These are phyloP conservation scores for Antheraea assamensis DNA, from an alignment of 2,888 invertebrate genomes.

Conservation along the genomic window DNA sequence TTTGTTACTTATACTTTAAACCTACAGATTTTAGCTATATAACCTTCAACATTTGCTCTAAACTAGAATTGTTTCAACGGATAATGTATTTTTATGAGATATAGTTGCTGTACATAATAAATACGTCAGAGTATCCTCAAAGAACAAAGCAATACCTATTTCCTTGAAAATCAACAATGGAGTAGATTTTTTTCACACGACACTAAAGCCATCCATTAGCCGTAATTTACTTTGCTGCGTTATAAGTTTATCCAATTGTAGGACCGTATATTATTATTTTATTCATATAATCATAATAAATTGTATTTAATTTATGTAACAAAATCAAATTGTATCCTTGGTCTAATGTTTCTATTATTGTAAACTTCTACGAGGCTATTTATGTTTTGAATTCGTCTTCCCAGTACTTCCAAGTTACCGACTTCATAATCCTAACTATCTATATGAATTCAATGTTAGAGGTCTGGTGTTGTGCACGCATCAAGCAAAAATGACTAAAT, in stretches of 20 bases:
- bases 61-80: background rate
- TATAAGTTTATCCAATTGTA: slow-evolving; percentile 47
- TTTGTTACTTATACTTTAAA: background rate
- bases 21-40: background rate
- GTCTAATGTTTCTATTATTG: too few species aligned
- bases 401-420: too few species aligned
- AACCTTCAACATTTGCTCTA: background rate
- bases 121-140: background rate
- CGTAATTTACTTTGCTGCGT: slow-evolving; percentile 60
- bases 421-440: too few species aligned
- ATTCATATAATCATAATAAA: too few species aligned
- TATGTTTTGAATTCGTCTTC: too few species aligned
- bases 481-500: too few species aligned
- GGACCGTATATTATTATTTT: slow-evolving; percentile 40
- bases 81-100: background rate
- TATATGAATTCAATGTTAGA: too few species aligned
- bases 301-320: too few species aligned
- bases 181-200: slow-evolving; percentile 66
- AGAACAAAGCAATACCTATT: slow-evolving; percentile 37
- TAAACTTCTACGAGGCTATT: too few species aligned
- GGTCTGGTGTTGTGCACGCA: too few species aligned
- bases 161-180: slow-evolving; percentile 60
- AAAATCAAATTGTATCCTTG: too few species aligned
- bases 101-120: background rate
- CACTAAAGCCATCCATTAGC: slow-evolving; percentile 57